phyloP scores from a whole-genome alignment of 2,888 invertebrate species.

The Apodemia zela region DNA sequence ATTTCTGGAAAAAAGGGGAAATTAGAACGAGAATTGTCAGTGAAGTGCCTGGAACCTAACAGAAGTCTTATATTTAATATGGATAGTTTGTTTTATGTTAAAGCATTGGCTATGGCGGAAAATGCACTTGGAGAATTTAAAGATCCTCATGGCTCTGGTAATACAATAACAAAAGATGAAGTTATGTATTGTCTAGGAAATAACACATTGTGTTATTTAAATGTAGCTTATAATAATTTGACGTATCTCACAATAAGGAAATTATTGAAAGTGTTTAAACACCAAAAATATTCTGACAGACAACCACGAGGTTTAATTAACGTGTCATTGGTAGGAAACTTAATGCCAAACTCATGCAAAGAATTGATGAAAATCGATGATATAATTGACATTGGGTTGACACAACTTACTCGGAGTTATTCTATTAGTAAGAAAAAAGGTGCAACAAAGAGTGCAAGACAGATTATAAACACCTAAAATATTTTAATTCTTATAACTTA shows the following conservation, averaged over 20 bases:
- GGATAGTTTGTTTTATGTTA: constrained; percentile 38
- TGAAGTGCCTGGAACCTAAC: constrained; percentile 34
- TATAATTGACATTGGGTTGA: not conserved
- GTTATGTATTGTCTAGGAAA: constrained; percentile 46
- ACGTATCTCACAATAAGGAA: constrained; percentile 43
- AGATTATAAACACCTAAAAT: not conserved
- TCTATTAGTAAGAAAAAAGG: not conserved
- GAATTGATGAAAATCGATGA: constrained; percentile 44
- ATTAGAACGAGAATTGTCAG: constrained; percentile 36
- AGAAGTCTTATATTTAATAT: constrained; percentile 31
- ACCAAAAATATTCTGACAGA: constrained; percentile 41
- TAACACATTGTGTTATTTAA: constrained; percentile 47
- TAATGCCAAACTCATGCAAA: constrained; percentile 43
- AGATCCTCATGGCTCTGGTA: constrained; percentile 42
- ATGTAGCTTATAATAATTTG: constrained; percentile 52
- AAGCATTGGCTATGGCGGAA: constrained; percentile 39
- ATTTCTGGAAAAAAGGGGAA: constrained; percentile 33
- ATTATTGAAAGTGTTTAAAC: constrained; percentile 40
- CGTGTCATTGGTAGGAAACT: constrained; percentile 52
- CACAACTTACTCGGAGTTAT: not conserved
- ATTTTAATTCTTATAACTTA: no score
- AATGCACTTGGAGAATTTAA: constrained; percentile 38
- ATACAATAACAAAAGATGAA: constrained; percentile 37
- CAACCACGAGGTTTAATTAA: constrained; percentile 45
- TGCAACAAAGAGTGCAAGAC: not conserved